These are phyloP conservation scores for Lottia scabra DNA, from an alignment of 2,888 invertebrate species.

Conservation along the genomic window DNA sequence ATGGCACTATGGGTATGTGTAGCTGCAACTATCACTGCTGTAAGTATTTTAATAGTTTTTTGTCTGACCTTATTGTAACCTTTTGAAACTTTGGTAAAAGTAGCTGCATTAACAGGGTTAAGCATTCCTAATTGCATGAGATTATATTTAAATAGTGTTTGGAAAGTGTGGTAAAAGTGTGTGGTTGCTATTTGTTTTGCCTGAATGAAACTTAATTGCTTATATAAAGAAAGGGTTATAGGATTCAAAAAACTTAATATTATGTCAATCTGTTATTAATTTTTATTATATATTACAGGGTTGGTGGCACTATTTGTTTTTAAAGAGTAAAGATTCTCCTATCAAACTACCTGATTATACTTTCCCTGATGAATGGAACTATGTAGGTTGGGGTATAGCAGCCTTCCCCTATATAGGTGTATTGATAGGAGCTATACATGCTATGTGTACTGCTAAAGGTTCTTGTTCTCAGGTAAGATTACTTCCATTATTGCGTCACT, in stretches of 20 bases:
- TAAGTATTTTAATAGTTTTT: slow-evolving; percentile 32
- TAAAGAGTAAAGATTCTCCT: slow-evolving; percentile 15
- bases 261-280: background rate
- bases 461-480: slow-evolving; percentile 26
- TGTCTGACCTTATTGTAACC: no score
- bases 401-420: slow-evolving; percentile 54
- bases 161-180: no score
- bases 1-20: slow-evolving; percentile 56
- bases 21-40: slow-evolving; percentile 49
- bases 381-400: slow-evolving; percentile 52
- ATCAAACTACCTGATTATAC: slow-evolving; percentile 14
- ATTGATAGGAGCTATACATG: slow-evolving; percentile 51
- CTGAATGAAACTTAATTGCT: no score
- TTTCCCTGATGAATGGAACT: slow-evolving; percentile 46
- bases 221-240: no score
- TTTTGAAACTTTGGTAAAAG: no score
- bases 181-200: no score
- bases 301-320: slow-evolving; percentile 27
- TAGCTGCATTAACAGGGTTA: no score
- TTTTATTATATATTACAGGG: slow-evolving; percentile 20
- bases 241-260: background rate
- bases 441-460: slow-evolving; percentile 31
- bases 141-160: no score
- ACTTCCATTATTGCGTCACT: background rate
- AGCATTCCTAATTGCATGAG: no score